Conservation (phyloP, 2,113 vertebrate genomes). For the Lates calcarifer region DNA sequence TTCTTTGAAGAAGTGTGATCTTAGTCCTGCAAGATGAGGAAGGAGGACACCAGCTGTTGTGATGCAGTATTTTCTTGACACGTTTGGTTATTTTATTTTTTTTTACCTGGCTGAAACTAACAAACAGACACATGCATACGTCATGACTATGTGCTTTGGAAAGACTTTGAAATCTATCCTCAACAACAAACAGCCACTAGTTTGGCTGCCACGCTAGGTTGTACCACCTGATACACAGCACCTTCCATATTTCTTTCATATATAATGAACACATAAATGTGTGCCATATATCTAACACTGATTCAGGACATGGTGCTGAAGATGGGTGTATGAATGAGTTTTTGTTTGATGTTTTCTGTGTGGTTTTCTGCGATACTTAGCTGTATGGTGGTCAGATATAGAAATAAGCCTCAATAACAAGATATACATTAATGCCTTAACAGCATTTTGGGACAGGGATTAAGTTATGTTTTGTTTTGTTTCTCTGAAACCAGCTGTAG, state of each 20-base stretch:
- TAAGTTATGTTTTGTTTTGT: not conserved
- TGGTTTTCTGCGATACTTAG: slow-evolving; percentile 44
- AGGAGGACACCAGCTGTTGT: slow-evolving; percentile 17
- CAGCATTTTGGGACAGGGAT: slow-evolving; percentile 21
- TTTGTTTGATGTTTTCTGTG: slow-evolving; percentile 41
- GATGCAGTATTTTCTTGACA: slow-evolving; percentile 19
- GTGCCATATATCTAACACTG: slow-evolving; percentile 25
- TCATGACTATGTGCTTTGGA: slow-evolving; percentile 12
- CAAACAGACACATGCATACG: slow-evolving; percentile 14
- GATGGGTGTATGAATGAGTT: slow-evolving; percentile 14
- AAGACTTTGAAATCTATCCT: slow-evolving; percentile 44
- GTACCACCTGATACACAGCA: slow-evolving; percentile 33
- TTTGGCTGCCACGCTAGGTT: not conserved
- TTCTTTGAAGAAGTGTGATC: slow-evolving; percentile 87
- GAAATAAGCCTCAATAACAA: not conserved
- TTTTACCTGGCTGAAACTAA: slow-evolving; percentile 24
- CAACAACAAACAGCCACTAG: slow-evolving; percentile 10
- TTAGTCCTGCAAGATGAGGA: not conserved
- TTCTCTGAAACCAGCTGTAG: not conserved
- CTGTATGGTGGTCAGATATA: slow-evolving; percentile 24
- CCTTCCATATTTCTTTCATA: slow-evolving; percentile 14
- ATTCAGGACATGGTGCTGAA: slow-evolving; percentile 38
- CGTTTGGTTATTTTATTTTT: slow-evolving; percentile 28
- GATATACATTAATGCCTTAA: slow-evolving; percentile 9
- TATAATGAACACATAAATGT: slow-evolving; percentile 23